These are phyloP conservation scores for Polydrusus pterygomalis DNA, from an alignment of 2,888 invertebrate species.

Conservation along the genomic window DNA sequence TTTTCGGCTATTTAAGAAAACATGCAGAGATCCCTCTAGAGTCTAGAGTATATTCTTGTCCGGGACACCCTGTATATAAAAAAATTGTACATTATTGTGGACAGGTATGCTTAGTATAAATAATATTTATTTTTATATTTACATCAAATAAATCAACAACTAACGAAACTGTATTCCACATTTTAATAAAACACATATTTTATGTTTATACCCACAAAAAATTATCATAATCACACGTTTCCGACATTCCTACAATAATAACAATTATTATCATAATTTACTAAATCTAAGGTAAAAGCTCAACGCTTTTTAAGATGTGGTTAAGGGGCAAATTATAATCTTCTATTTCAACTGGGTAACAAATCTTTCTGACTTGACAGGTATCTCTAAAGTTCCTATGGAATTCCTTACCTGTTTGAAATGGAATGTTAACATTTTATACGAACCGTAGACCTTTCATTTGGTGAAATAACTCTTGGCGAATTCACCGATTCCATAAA, in stretches of 20 bases:
- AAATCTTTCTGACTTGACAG: conserved; percentile 41
- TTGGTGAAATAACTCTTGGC: conserved; percentile 24
- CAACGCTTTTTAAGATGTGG: conserved; percentile 35
- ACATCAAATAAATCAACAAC: conserved; percentile 10
- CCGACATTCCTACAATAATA: conserved; percentile 28
- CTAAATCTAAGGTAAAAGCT: conserved; percentile 29
- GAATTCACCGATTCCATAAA: conserved; percentile 6
- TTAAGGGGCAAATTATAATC: conserved; percentile 41
- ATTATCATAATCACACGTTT: conserved; percentile 30
- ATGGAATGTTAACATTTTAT: conserved; percentile 36
- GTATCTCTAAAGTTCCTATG: conserved; percentile 28
- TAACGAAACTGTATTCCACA: neutral
- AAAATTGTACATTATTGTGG: too few relatives aligned
- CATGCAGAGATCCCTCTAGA: too few relatives aligned
- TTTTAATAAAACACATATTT: conserved; percentile 16
- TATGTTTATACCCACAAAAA: conserved; percentile 20
- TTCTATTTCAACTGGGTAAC: conserved; percentile 38
- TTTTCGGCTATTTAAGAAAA: too few relatives aligned
- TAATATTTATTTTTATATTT: neutral
- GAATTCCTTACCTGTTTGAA: conserved; percentile 40
- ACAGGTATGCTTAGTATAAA: neutral
- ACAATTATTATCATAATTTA: conserved; percentile 37
- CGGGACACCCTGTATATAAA: too few relatives aligned
- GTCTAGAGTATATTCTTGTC: too few relatives aligned
- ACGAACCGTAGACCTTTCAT: conserved; percentile 17